A percentile compares a stretch with the other conserved stretches of the same genome.
Evolutionary conservation across 1,140 invertebrate species (phyloP).

Genomic region (Bombus terrestris): DNA sequence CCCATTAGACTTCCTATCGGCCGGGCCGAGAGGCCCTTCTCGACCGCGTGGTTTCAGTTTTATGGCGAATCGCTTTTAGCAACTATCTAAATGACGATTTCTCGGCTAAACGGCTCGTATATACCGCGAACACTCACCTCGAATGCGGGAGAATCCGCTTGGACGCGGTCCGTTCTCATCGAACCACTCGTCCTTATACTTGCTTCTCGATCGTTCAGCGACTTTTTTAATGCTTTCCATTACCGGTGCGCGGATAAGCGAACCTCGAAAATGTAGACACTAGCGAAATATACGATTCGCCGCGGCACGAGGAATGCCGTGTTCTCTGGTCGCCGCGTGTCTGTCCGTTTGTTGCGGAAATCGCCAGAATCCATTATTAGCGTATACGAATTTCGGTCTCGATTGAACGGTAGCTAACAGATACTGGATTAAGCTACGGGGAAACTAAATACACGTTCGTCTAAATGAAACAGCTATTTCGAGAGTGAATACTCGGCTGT

Average conservation of each 20-base stretch:
- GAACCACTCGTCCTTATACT: conserved; percentile 28
- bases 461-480: too few species aligned
- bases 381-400: not conserved
- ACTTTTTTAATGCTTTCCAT: conserved; percentile 68
- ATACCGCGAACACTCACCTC: not conserved
- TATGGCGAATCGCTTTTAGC: conserved; percentile 81
- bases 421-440: not conserved
- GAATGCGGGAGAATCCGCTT: conserved; percentile 1
- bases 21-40: conserved; percentile 29
- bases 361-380: too few species aligned
- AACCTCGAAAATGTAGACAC: conserved; percentile 65
- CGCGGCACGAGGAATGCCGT: not conserved
- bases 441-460: not conserved
- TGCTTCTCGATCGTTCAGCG: conserved; percentile 53
- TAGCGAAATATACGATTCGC: conserved; percentile 53
- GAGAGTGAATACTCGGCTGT: too few species aligned
- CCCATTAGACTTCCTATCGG: conserved; percentile 76
- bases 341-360: not conserved
- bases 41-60: conserved; percentile 71
- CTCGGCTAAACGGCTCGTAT: conserved; percentile 67
- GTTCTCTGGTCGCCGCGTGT: not conserved
- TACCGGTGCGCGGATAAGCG: conserved; percentile 61
- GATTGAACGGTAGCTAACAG: not conserved
- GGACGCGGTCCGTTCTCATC: not conserved
- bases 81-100: conserved; percentile 80